Percentiles rank a stretch among this genome's conserved stretches.
Evolutionary conservation across 2,888 invertebrate genomes (phyloP).

Genomic region (Drosophila niveifrons): DNA sequence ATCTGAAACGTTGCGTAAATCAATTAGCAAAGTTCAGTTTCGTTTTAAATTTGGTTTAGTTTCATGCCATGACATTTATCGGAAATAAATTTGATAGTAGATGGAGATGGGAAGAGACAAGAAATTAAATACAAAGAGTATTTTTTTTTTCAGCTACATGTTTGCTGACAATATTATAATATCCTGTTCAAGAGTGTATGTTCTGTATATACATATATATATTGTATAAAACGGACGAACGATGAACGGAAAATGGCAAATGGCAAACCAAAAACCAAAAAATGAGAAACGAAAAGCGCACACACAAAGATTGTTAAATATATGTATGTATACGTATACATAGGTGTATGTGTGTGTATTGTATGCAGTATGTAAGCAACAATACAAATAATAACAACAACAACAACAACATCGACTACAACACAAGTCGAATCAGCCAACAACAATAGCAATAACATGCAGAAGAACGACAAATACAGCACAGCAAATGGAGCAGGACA

Average conservation of each 20-base stretch:
- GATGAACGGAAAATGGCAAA: constrained; percentile 32
- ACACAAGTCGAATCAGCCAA: constrained; percentile 24
- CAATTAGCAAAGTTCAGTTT: background rate
- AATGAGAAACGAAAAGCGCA: constrained; percentile 35
- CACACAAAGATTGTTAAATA: constrained; percentile 63
- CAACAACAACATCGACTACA: constrained; percentile 35
- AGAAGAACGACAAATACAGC: constrained; percentile 35
- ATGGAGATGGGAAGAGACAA: no score
- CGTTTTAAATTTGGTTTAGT: background rate
- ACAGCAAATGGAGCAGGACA: constrained; percentile 13
- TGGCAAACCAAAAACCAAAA: constrained; percentile 43
- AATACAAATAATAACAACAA: constrained; percentile 56
- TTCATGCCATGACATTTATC: background rate
- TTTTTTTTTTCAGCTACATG: background rate
- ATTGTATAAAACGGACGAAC: constrained; percentile 16
- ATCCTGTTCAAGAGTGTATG: constrained; percentile 28
- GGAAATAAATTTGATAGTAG: background rate
- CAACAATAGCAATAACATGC: constrained; percentile 49
- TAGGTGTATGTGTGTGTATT: background rate
- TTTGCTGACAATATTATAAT: constrained; percentile 26
- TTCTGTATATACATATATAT: no score
- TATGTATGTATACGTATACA: constrained; percentile 42
- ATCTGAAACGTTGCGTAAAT: background rate
- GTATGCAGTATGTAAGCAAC: constrained; percentile 48
- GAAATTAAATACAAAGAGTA: no score